Percentiles rank a stretch among this genome's conserved stretches.
phyloP scores from a whole-genome alignment of 2,797 vertebrate genomes.

The Pseudochirops cupreus region DNA sequence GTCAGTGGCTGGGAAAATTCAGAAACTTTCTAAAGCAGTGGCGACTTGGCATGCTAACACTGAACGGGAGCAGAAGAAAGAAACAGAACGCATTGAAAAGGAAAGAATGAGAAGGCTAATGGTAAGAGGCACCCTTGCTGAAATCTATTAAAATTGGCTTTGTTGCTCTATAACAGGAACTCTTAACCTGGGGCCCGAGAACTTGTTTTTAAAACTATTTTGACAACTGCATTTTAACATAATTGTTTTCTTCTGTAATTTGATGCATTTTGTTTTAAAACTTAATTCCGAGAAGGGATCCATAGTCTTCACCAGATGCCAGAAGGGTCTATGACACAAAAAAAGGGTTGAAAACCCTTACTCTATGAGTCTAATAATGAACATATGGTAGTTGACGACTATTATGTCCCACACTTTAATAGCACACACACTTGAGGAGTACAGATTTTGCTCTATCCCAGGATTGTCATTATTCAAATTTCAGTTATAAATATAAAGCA shows the following conservation, averaged over 20 bases:
- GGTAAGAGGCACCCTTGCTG: conserved; percentile 84
- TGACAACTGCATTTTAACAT: neutral
- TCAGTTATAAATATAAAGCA: neutral
- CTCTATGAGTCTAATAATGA: neutral
- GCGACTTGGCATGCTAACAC: conserved; percentile 99
- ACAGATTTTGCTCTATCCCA: neutral
- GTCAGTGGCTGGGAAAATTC: conserved; percentile 96
- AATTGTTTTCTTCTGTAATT: neutral
- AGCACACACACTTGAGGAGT: neutral
- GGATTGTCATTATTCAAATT: neutral
- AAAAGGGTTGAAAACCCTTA: neutral
- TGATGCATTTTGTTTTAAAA: neutral
- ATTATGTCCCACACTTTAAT: neutral
- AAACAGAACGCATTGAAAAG: conserved; percentile 97
- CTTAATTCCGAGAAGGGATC: neutral
- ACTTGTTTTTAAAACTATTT: neutral
- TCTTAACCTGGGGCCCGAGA: neutral
- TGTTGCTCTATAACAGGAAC: neutral
- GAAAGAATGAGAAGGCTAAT: conserved; percentile 98
- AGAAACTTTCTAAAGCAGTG: conserved; percentile 96
- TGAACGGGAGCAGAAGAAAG: conserved; percentile 97
- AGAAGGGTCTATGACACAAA: neutral
- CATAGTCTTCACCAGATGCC: neutral
- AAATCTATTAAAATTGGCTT: neutral
- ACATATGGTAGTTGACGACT: neutral